These are phyloP conservation scores for Erythrocebus patas DNA, from an alignment of 2,113 vertebrate genomes.

Conservation along the genomic window DNA sequence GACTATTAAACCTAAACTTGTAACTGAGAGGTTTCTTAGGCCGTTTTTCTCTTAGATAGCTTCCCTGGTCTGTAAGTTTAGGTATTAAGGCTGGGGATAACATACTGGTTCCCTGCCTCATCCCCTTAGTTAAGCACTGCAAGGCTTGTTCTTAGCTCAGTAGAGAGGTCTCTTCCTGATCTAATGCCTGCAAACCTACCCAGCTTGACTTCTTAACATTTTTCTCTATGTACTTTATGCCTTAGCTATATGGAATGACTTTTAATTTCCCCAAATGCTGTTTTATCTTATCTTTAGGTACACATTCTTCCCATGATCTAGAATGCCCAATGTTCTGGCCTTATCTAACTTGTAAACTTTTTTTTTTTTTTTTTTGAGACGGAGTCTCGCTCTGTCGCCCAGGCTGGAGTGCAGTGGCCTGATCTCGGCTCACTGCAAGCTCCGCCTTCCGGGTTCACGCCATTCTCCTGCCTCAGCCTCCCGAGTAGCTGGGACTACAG, in stretches of 20 bases:
- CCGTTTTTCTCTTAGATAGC: background rate
- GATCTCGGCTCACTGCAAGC: too few species aligned
- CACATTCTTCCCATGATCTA: background rate
- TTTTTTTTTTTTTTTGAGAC: too few species aligned
- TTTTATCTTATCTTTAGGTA: background rate
- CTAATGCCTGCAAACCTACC: background rate
- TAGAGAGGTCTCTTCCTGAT: background rate
- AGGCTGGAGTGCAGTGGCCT: too few species aligned
- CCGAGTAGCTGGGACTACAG: too few species aligned
- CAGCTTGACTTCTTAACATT: background rate
- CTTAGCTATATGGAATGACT: background rate
- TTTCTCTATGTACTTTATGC: background rate
- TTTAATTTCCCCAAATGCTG: background rate
- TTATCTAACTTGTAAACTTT: slow-evolving; percentile 17
- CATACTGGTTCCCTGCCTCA: background rate
- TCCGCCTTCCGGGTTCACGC: too few species aligned
- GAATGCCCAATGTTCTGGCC: background rate
- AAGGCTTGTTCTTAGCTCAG: background rate
- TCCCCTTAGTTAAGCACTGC: background rate
- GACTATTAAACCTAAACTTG: background rate
- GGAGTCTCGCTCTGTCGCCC: too few species aligned
- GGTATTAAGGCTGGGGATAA: background rate
- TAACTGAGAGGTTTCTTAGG: background rate
- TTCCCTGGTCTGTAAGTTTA: background rate
- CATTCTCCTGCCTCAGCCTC: too few species aligned